These are phyloP conservation scores for Agriopis aurantiaria DNA, from an alignment of 2,888 invertebrate genomes.

Conservation along the genomic window DNA sequence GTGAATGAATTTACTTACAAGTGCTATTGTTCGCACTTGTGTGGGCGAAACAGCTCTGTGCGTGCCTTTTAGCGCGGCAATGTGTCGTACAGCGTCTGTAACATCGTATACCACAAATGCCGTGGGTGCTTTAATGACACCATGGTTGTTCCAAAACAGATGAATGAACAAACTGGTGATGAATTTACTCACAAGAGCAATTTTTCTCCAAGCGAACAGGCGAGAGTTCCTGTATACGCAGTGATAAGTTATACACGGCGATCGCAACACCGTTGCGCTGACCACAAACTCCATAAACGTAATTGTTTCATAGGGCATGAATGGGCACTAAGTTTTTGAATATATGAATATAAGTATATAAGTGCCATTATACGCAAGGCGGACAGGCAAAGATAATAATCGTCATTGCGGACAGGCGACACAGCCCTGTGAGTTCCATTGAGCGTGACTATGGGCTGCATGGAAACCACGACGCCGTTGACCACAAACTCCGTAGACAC, in stretches of 20 bases:
- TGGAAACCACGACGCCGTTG: slow-evolving; percentile 56
- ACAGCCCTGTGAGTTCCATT: slow-evolving; percentile 34
- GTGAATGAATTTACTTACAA: no score
- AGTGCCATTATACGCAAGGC: slow-evolving; percentile 59
- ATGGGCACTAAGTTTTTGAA: neutral
- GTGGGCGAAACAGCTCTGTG: no score
- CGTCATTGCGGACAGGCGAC: slow-evolving; percentile 24
- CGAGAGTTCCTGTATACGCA: slow-evolving; percentile 41
- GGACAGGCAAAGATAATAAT: slow-evolving; percentile 16
- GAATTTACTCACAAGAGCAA: slow-evolving; percentile 63
- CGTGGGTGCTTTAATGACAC: neutral
- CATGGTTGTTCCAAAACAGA: neutral
- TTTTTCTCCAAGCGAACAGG: slow-evolving; percentile 53
- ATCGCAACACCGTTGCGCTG: slow-evolving; percentile 57
- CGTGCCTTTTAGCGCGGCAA: no score
- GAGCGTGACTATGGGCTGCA: slow-evolving; percentile 47
- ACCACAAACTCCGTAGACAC: slow-evolving; percentile 49
- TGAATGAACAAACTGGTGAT: neutral
- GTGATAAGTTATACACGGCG: slow-evolving; percentile 40
- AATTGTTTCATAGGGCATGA: slow-evolving; percentile 48
- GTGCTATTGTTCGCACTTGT: no score
- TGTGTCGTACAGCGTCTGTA: neutral
- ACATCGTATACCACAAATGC: neutral
- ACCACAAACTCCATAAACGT: slow-evolving; percentile 52
- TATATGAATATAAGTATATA: slow-evolving; percentile 67